A percentile compares a stretch with the other conserved stretches of the same genome.
These are phyloP conservation scores for Solea solea DNA, from an alignment of 2,113 vertebrate species.

Conservation along the genomic window DNA sequence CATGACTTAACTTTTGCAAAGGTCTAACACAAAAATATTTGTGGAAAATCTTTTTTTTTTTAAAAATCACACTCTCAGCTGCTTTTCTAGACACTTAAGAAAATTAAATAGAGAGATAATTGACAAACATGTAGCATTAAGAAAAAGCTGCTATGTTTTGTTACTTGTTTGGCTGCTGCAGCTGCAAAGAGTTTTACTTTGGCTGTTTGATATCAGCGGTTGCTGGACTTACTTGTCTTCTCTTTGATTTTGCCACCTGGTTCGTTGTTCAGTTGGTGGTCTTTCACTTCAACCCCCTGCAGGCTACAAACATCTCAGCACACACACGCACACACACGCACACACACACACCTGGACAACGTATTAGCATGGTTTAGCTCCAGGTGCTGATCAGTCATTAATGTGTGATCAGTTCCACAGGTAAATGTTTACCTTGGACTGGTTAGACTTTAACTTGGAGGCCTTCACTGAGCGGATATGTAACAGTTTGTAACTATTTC, in stretches of 20 bases:
- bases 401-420: slow-evolving; percentile 59
- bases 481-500: slow-evolving; percentile 41
- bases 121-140: not conserved
- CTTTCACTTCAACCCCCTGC: slow-evolving; percentile 68
- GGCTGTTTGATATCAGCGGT: slow-evolving; percentile 68
- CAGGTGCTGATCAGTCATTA: slow-evolving; percentile 72
- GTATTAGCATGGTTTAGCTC: slow-evolving; percentile 66
- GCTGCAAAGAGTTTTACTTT: slow-evolving; percentile 62
- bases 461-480: slow-evolving; percentile 29
- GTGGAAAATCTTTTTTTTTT: too few species aligned
- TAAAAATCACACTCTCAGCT: not conserved
- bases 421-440: slow-evolving; percentile 75
- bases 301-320: slow-evolving; percentile 50
- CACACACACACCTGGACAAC: slow-evolving; percentile 58
- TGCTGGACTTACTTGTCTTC: slow-evolving; percentile 65
- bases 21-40: too few species aligned
- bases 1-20: too few species aligned
- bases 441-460: slow-evolving; percentile 67
- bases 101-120: not conserved
- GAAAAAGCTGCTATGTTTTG: not conserved
- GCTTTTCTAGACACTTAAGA: not conserved
- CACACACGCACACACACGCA: not conserved
- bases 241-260: slow-evolving; percentile 77
- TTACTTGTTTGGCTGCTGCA: slow-evolving; percentile 51
- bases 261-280: slow-evolving; percentile 69